Base-by-base conservation (phyloP, 2,113 vertebrate genomes). In the Coreoperca whiteheadi region DNA sequence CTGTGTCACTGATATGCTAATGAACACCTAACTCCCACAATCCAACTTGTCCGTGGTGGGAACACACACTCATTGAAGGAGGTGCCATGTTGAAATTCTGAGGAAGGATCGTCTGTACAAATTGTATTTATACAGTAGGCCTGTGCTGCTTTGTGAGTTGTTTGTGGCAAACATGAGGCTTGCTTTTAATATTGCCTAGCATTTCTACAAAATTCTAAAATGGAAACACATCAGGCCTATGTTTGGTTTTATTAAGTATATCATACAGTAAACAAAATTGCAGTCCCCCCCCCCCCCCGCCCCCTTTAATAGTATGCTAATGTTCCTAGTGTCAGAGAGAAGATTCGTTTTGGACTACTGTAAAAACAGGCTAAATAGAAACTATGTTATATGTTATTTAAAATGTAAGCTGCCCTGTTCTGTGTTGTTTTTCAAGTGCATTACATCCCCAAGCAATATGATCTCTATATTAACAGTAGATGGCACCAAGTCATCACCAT, bases 1-100 rank as follows among this genome's bases (percentile, higher is more conserved):
- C 94, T 94, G 87, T 94, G 92, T 93, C 91, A 95, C 90, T 93
- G 93, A 93, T 94, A 95, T 95, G 94, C 88, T 94, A 94, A 95
- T 94, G 85, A 94, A 92, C 78, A 93, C 92, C 91, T 84, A 88
- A 94, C 91, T 93, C 92, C 86, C 89, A 92, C 84, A 92, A 88
- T 92, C 87, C 88, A 87, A 91, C 86, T 83, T 87, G 87, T 92
- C 86, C 69, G 53, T 79, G 81, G 83, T 65, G 71, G 88, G 79
- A 86, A 80, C 77, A 66, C 79, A 83, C 76, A 76, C 48, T 79
- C 80, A 63, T 85, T 15, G 85, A 83, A 87, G 75, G 75, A 90
- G 88, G 81, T 74, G 79, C 72, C 71, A 80, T 83, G 88, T 82
- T 88, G 80, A 83, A 90, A 88, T 90, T 82, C 83, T 72, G 81